These are phyloP conservation scores for Cryptoprocta ferox DNA, from an alignment of 2,797 vertebrate species.

Conservation along the genomic window DNA sequence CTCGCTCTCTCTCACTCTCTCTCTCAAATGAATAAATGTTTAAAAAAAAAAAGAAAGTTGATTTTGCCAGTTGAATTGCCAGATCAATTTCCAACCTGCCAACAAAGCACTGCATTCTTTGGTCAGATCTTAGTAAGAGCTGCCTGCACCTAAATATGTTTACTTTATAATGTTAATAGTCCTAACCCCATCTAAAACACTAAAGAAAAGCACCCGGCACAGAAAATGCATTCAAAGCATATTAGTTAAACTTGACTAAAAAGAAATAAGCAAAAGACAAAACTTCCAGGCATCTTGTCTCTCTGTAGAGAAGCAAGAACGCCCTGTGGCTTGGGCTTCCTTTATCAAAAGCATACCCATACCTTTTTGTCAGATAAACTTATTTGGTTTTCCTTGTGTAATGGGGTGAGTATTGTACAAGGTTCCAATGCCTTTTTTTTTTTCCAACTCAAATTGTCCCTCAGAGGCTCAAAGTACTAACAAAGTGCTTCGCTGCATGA, in stretches of 20 bases:
- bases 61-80: no score
- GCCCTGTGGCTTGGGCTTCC: not conserved
- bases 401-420: constrained; percentile 70
- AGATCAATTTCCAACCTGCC: not conserved
- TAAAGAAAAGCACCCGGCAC: not conserved
- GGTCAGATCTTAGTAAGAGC: not conserved
- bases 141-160: not conserved
- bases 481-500: constrained; percentile 31
- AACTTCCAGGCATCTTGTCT: not conserved
- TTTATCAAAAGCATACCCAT: not conserved
- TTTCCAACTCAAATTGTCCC: constrained; percentile 45
- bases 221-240: not conserved
- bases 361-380: constrained; percentile 50
- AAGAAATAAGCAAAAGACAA: constrained; percentile 41
- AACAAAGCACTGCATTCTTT: not conserved
- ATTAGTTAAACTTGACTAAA: constrained; percentile 17
- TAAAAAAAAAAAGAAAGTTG: not conserved
- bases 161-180: not conserved
- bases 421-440: constrained; percentile 52
- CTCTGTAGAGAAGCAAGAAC: not conserved
- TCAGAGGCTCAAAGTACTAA: constrained; percentile 56
- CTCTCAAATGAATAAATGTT: no score
- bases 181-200: not conserved
- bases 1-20: no score
- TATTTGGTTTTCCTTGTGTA: constrained; percentile 66